Evolutionary conservation across 2,888 invertebrate species (phyloP), one percentile per base, ranked within the genome.

Genomic region (Aphidius colemani): DNA sequence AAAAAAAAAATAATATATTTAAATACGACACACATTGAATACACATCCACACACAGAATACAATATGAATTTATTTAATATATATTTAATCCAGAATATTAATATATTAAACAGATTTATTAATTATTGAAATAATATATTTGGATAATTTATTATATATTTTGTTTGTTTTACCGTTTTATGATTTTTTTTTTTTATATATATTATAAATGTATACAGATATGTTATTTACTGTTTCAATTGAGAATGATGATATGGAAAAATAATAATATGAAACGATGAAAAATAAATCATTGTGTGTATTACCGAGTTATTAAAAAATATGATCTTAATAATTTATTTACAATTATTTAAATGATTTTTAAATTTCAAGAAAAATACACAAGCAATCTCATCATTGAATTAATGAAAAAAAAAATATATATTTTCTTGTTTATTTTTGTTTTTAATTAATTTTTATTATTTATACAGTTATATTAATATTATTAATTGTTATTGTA

Each of bases 111-210:
- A 72, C 78, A 80, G 77, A 79, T 78, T 77, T 76, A 78, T 77
- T 74, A 74, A 71, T 73, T 74, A 77, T 75, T 71, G 71, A 75
- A 65, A 66, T 68, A 68, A 79, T 80, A 81, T 81, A 81, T 81
- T 30, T 78, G 74, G 74, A 81, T 80, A 81, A 81, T 81, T 82
- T 80, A 79, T 81, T 79, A 75, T 76, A 77, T 79, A 77, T 79
- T 73, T 69, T 68, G 61, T 78, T 80, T 80, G 80, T 82, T 79
- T 82, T 80, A 79, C 78, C 77, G 79, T 82, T 82, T 82, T 81
- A 80, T 80, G 77, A 82, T 81, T 81, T 30, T 30, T 30, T 30
- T 30, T 30, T 30, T 30, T 30, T 30, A 5, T 30, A 80, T 81
- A 79, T 78, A 74, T 79, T 77, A 72, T 18, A 18, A 2, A 18